phyloP scores from a whole-genome alignment of 2,113 vertebrate species.

The Crotalus horridus region DNA sequence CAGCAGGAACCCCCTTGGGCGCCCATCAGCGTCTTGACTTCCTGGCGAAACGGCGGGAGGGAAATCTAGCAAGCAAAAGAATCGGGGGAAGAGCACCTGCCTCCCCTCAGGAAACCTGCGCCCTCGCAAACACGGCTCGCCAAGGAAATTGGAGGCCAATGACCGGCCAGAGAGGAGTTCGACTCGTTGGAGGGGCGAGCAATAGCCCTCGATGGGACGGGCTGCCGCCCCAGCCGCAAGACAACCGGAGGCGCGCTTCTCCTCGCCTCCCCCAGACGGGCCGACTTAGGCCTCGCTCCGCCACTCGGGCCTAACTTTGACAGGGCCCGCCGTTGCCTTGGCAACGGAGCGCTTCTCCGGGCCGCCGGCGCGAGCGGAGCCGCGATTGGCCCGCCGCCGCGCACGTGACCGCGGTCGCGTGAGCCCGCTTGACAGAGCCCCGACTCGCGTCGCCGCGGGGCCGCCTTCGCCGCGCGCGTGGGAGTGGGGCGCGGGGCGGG shows the following conservation, averaged over 20 bases:
- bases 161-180: not conserved
- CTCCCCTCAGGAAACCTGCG: not conserved
- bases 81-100: not conserved
- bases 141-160: not conserved
- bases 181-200: too few relatives aligned
- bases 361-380: constrained; percentile 43
- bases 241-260: not conserved
- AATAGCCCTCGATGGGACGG: not conserved
- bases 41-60: not conserved
- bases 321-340: constrained; percentile 62
- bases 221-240: not conserved
- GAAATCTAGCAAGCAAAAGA: not conserved
- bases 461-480: too few relatives aligned
- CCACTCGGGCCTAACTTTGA: not conserved
- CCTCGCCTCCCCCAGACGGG: not conserved
- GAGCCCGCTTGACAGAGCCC: constrained; percentile 72
- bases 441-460: too few relatives aligned
- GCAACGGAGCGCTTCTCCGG: constrained; percentile 59
- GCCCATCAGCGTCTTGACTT: not conserved
- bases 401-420: constrained; percentile 70
- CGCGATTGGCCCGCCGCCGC: constrained; percentile 61
- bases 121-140: not conserved
- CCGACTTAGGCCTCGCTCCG: not conserved
- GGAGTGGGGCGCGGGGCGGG: constrained; percentile 37
- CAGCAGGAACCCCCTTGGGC: not conserved